Evolutionary conservation across 2,888 invertebrate genomes (phyloP).

Genomic region (Hydrotaea diabolus): DNA sequence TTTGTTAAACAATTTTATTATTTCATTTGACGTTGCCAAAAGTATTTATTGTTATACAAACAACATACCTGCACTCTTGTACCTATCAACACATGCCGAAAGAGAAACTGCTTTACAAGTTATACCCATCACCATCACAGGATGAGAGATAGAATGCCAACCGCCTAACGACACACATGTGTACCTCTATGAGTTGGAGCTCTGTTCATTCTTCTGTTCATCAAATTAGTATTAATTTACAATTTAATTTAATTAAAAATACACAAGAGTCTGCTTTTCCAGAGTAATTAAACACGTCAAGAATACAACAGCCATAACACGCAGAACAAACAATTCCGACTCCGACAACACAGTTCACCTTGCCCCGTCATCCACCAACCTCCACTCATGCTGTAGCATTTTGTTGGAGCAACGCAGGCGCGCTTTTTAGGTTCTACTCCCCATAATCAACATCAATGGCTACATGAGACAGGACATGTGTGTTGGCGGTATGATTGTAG

Average conservation of each 20-base stretch:
- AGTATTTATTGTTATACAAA: too few relatives aligned
- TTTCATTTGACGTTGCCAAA: too few relatives aligned
- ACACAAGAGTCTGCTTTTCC: constrained; percentile 38
- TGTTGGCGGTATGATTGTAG: background rate
- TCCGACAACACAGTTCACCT: background rate
- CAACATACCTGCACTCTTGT: too few relatives aligned
- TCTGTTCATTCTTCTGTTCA: background rate
- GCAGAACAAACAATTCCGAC: background rate
- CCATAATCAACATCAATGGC: background rate
- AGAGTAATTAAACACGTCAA: constrained; percentile 26
- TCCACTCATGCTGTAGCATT: too few relatives aligned
- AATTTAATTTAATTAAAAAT: constrained; percentile 46
- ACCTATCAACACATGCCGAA: too few relatives aligned
- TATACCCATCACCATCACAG: too few relatives aligned
- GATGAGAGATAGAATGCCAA: too few relatives aligned
- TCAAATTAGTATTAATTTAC: constrained; percentile 36
- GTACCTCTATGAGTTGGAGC: background rate
- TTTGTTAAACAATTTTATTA: too few relatives aligned
- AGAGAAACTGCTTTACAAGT: too few relatives aligned
- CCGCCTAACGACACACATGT: too few relatives aligned
- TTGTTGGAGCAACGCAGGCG: constrained; percentile 9
- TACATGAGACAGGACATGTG: background rate
- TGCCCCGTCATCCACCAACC: too few relatives aligned
- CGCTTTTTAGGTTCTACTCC: background rate
- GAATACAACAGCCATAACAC: constrained; percentile 27